Conservation (phyloP, 2,797 vertebrate species). For the Dendrocincla fuliginosa region DNA sequence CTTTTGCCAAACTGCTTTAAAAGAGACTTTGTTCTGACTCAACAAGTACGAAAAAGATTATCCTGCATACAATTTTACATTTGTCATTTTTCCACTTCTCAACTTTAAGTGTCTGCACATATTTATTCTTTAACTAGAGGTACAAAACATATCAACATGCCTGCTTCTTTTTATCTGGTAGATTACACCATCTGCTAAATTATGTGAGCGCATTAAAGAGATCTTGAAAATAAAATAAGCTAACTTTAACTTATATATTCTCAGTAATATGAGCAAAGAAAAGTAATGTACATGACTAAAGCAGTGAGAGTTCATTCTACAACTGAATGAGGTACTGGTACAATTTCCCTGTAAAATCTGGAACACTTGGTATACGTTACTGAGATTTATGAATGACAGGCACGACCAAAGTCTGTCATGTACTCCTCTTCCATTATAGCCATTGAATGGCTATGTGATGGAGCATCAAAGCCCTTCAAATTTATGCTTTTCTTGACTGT, state of each 20-base stretch:
- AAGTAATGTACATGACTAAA: background rate
- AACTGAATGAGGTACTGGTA: fast-evolving
- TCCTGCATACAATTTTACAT: background rate
- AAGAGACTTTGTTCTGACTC: background rate
- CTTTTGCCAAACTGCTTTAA: background rate
- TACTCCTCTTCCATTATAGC: slow-evolving; percentile 50
- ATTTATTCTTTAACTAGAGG: background rate
- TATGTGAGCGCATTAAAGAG: background rate
- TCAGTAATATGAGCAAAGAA: background rate
- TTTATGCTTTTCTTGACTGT: slow-evolving; percentile 43
- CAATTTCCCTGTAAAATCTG: background rate
- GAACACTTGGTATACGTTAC: background rate
- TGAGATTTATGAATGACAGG: slow-evolving; percentile 39
- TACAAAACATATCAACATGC: background rate
- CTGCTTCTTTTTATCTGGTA: background rate
- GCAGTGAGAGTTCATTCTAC: background rate
- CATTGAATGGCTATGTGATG: slow-evolving; percentile 6
- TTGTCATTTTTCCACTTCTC: background rate
- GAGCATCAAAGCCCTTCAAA: slow-evolving; percentile 63
- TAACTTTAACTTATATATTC: background rate
- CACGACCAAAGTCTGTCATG: background rate
- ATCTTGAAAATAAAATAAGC: background rate
- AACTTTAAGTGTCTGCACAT: background rate
- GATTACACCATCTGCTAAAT: background rate
- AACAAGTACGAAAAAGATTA: background rate